These are phyloP conservation scores for Arremon aurantiirostris DNA, from an alignment of 2,797 vertebrate species.

Conservation along the genomic window DNA sequence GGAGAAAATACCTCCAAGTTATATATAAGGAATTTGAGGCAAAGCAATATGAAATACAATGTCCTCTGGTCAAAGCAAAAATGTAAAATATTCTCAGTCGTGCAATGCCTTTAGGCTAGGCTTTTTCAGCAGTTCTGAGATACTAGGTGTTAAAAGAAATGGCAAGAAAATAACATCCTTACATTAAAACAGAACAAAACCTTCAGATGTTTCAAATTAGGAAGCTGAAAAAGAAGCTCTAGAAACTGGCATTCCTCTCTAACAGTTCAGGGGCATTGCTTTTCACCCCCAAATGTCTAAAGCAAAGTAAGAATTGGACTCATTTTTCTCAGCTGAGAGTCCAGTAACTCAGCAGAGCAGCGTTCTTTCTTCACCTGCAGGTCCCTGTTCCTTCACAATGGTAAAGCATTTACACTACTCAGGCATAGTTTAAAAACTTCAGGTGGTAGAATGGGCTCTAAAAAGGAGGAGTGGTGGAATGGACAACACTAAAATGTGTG, in stretches of 20 bases:
- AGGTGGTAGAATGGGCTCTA: not conserved
- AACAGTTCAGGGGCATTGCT: not conserved
- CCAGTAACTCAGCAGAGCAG: not conserved
- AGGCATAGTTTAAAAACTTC: not conserved
- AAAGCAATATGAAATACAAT: not conserved
- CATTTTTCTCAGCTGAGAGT: not conserved
- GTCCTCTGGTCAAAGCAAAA: not conserved
- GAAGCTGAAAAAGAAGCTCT: not conserved
- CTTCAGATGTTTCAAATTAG: not conserved
- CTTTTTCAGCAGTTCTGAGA: not conserved
- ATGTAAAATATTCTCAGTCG: not conserved
- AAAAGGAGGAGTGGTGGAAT: not conserved
- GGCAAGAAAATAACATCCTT: not conserved
- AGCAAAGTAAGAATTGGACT: not conserved
- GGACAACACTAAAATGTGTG: not conserved
- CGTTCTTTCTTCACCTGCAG: not conserved
- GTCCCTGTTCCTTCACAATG: not conserved
- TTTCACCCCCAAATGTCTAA: not conserved
- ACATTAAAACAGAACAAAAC: not conserved
- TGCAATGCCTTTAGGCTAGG: not conserved
- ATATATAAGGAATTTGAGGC: not conserved
- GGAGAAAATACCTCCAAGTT: not conserved
- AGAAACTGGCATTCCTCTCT: not conserved
- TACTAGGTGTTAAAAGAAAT: not conserved
- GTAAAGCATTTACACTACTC: not conserved